These are phyloP conservation scores for Thunnus maccoyii DNA, from an alignment of 2,113 vertebrate genomes.

Conservation along the genomic window DNA sequence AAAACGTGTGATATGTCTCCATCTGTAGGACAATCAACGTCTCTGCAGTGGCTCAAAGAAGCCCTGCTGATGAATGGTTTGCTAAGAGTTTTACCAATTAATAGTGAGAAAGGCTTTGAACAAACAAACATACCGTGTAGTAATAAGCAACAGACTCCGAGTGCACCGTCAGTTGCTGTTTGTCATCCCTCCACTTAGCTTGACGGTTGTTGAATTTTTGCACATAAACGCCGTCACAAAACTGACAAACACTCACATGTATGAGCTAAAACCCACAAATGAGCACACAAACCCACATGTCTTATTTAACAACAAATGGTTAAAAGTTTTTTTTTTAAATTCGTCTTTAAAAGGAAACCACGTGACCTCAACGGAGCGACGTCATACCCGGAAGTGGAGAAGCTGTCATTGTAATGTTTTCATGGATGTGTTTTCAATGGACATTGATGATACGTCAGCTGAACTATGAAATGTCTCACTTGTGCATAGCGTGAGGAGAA, in stretches of 20 bases:
- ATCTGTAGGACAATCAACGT: conserved; percentile 37
- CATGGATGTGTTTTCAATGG: conserved; percentile 3
- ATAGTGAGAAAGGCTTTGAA: not conserved
- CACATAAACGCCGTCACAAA: not conserved
- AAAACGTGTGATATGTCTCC: conserved; percentile 51
- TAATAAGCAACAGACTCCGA: not conserved
- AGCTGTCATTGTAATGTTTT: not conserved
- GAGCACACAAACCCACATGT: not conserved
- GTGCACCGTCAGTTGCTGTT: not conserved
- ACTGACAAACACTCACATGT: not conserved
- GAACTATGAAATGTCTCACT: not conserved
- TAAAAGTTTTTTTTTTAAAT: no score
- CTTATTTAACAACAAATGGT: no score
- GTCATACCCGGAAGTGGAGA: conserved; percentile 59
- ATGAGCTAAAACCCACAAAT: not conserved
- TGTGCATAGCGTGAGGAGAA: not conserved
- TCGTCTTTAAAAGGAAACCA: conserved; percentile 49
- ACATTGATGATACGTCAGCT: not conserved
- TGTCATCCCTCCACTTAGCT: not conserved
- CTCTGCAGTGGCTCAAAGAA: not conserved
- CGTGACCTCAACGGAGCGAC: not conserved
- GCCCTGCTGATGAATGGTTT: no score
- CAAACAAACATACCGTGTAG: not conserved
- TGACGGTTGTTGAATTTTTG: not conserved
- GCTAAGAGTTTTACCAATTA: not conserved